These are phyloP conservation scores for Propsilocerus akamusi DNA, from an alignment of 1,140 invertebrate genomes.

Conservation along the genomic window DNA sequence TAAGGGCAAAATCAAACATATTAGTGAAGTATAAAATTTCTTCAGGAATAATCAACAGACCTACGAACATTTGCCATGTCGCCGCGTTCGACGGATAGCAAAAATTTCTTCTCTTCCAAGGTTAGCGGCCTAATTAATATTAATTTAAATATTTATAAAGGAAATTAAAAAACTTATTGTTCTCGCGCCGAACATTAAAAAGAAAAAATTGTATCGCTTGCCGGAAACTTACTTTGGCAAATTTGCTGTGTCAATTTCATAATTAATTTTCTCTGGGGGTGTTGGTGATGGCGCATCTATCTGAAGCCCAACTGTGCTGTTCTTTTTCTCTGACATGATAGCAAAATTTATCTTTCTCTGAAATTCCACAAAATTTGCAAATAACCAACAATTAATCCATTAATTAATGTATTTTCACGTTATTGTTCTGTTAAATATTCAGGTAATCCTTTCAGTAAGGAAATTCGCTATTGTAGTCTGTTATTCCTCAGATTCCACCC, in stretches of 20 bases:
- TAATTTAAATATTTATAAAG: slow-evolving; percentile 25
- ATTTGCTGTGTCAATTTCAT: not conserved
- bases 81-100: slow-evolving; percentile 66
- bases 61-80: slow-evolving; percentile 61
- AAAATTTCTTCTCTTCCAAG: slow-evolving; percentile 66
- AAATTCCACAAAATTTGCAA: no score
- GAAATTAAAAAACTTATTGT: slow-evolving; percentile 8
- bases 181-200: slow-evolving; percentile 1
- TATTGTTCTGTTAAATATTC: no score
- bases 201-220: not conserved
- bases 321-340: not conserved
- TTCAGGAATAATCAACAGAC: slow-evolving; percentile 26
- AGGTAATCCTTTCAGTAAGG: no score
- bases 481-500: no score
- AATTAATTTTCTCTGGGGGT: not conserved
- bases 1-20: not conserved
- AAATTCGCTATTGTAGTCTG: no score
- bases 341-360: no score
- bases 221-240: not conserved
- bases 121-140: slow-evolving; percentile 48
- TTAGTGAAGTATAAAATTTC: not conserved
- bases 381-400: no score
- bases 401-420: no score
- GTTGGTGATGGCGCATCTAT: slow-evolving; percentile 1
- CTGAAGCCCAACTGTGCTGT: slow-evolving; percentile 4